These are phyloP conservation scores for Cremastinae sp. DNA, from an alignment of 2,888 invertebrate species.

Conservation along the genomic window DNA sequence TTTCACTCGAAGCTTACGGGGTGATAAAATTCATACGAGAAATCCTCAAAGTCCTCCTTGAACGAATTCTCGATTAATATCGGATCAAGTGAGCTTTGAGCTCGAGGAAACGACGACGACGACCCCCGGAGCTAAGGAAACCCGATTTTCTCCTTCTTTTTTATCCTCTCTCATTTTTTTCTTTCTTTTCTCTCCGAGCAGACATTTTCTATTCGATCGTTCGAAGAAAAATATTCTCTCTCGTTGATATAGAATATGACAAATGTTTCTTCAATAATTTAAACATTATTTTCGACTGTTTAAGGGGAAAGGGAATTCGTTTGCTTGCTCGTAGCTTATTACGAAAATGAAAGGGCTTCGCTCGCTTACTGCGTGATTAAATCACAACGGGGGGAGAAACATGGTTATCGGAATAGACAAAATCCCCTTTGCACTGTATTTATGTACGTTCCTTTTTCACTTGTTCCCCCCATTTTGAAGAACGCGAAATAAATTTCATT, in stretches of 20 bases:
- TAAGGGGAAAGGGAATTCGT: conserved; percentile 9
- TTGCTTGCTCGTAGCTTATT: conserved; percentile 63
- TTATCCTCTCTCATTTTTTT: neutral
- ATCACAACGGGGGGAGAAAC: conserved; percentile 72
- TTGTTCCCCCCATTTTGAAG: conserved; percentile 37
- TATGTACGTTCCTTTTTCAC: conserved; percentile 11
- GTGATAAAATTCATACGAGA: conserved; percentile 40
- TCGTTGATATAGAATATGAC: neutral
- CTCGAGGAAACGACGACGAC: conserved; percentile 59
- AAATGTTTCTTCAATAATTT: no score
- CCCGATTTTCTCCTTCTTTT: neutral
- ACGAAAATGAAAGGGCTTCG: conserved; percentile 72
- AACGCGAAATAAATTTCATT: conserved; percentile 70
- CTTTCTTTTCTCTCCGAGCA: neutral
- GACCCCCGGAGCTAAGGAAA: neutral
- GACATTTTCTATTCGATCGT: neutral
- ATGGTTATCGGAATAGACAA: conserved; percentile 69
- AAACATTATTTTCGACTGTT: no score
- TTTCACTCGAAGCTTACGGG: conserved; percentile 14
- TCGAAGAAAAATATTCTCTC: neutral
- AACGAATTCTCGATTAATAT: conserved; percentile 62
- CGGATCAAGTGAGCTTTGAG: conserved; percentile 68
- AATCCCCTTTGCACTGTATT: conserved; percentile 21
- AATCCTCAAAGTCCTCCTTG: conserved; percentile 45
- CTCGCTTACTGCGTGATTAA: conserved; percentile 72